phyloP scores from a whole-genome alignment of 30 jellyfish, hydroid and myxozoan genomes.

The Turritopsis rubra region DNA sequence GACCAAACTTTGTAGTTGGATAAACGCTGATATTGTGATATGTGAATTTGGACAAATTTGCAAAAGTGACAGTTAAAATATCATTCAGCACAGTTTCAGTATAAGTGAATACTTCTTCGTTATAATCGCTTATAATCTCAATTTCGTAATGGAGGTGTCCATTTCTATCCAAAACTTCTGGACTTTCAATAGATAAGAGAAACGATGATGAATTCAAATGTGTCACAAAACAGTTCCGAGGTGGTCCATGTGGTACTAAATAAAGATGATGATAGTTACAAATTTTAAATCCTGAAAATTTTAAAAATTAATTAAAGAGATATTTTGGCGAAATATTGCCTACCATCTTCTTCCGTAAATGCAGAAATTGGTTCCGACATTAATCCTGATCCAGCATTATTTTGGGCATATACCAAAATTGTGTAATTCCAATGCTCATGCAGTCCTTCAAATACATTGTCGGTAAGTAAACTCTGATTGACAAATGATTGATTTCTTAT shows the following conservation, averaged over 20 bases:
- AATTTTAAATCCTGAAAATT: too few species aligned
- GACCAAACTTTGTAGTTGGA: conserved; percentile 4
- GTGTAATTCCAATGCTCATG: conserved; percentile 26
- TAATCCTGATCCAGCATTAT: conserved; percentile 11
- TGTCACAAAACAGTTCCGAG: neutral
- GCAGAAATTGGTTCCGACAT: conserved; percentile 6
- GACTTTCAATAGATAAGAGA: conserved; percentile 1
- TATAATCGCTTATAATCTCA: neutral
- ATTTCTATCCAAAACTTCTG: neutral
- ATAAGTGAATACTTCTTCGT: neutral
- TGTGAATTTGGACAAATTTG: neutral
- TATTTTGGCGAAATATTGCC: neutral
- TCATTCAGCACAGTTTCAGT: neutral
- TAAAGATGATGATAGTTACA: too few species aligned
- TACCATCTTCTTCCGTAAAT: conserved; percentile 22
- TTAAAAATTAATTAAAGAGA: too few species aligned
- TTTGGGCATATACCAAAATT: conserved; percentile 4
- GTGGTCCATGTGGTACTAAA: neutral
- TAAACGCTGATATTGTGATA: neutral
- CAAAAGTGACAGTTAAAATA: neutral
- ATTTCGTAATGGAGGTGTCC: neutral
- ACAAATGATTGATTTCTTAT: neutral
- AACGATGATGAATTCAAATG: conserved; percentile 7
- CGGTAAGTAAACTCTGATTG: neutral
- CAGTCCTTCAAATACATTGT: neutral